Evolutionary conservation across 2,888 invertebrate genomes (phyloP).

Genomic region (Cryptus armator): DNA sequence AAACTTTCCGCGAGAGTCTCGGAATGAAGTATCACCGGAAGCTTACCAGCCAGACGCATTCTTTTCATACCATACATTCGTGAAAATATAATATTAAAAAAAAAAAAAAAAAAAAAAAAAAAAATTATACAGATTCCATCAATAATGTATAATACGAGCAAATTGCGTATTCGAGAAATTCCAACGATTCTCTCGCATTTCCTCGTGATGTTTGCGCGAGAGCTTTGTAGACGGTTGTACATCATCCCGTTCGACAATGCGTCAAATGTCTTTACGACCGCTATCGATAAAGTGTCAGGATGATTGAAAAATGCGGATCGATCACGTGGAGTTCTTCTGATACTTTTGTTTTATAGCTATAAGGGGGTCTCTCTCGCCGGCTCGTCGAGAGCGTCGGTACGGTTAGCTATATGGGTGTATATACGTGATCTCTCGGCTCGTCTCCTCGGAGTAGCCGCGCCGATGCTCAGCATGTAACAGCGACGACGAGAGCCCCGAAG

Average conservation of each 20-base stretch:
- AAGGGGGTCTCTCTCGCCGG: slow-evolving; percentile 1
- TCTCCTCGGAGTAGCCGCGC: background rate
- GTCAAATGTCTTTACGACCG: slow-evolving; percentile 60
- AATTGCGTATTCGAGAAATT: slow-evolving; percentile 64
- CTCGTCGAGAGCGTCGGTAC: background rate
- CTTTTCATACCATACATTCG: slow-evolving; percentile 17
- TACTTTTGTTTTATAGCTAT: slow-evolving; percentile 34
- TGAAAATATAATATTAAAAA: slow-evolving; percentile 40
- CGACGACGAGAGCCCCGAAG: slow-evolving; percentile 40
- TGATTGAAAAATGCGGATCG: slow-evolving; percentile 68
- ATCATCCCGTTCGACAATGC: slow-evolving; percentile 57
- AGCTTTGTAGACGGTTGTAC: slow-evolving; percentile 10
- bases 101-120: background rate
- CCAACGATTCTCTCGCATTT: slow-evolving; percentile 40
- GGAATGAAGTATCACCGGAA: slow-evolving; percentile 52
- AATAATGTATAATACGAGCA: slow-evolving; percentile 59
- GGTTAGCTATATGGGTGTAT: background rate
- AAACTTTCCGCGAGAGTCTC: slow-evolving; percentile 15
- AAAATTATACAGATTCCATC: slow-evolving; percentile 40
- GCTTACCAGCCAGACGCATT: slow-evolving; percentile 48
- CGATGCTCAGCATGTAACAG: slow-evolving; percentile 32
- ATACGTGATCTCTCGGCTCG: slow-evolving; percentile 32
- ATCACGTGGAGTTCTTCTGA: slow-evolving; percentile 49
- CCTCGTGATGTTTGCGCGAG: background rate
- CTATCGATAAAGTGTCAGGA: slow-evolving; percentile 66